Conservation (phyloP, 2,888 invertebrate species). For the Hyposoter dolosus region DNA sequence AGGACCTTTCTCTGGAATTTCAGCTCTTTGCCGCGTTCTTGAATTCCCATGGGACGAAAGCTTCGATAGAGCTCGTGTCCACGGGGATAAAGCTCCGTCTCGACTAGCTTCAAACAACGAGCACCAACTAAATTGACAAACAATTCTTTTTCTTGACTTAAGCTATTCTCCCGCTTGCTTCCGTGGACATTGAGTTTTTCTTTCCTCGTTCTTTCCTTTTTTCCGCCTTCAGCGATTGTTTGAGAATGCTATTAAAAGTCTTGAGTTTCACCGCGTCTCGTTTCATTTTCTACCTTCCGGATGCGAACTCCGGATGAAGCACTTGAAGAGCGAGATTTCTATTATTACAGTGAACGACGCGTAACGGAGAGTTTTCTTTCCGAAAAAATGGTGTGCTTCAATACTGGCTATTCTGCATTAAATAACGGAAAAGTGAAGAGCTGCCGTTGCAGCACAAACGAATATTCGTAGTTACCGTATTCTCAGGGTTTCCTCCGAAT, state of each 20-base stretch:
- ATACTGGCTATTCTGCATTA: conserved; percentile 28
- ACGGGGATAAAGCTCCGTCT: conserved; percentile 30
- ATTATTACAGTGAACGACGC: conserved; percentile 43
- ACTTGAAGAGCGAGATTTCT: conserved; percentile 52
- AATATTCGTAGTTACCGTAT: conserved; percentile 48
- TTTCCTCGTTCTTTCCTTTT: conserved; percentile 4
- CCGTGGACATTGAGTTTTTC: conserved; percentile 16
- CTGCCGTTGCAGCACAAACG: conserved; percentile 42
- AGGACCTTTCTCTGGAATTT: conserved; percentile 46
- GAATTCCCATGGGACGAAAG: conserved; percentile 54
- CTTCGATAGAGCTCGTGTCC: conserved; percentile 38
- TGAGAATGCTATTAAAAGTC: conserved; percentile 62
- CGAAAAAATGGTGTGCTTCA: conserved; percentile 34
- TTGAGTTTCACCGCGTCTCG: conserved; percentile 31
- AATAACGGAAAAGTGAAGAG: conserved; percentile 11
- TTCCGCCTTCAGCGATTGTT: conserved; percentile 47
- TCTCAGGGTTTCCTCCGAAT: background rate
- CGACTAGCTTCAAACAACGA: conserved; percentile 29
- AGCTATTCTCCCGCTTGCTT: conserved; percentile 24
- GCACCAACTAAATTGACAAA: conserved; percentile 54
- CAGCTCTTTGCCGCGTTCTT: conserved; percentile 32
- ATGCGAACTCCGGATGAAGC: background rate
- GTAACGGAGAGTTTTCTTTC: conserved; percentile 22
- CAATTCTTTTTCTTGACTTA: conserved; percentile 25
- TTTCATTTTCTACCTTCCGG: conserved; percentile 26